A percentile compares a stretch with the other conserved stretches of the same genome.
Evolutionary conservation across 2,888 invertebrate species (phyloP).

Genomic region (Campoplex nolae): DNA sequence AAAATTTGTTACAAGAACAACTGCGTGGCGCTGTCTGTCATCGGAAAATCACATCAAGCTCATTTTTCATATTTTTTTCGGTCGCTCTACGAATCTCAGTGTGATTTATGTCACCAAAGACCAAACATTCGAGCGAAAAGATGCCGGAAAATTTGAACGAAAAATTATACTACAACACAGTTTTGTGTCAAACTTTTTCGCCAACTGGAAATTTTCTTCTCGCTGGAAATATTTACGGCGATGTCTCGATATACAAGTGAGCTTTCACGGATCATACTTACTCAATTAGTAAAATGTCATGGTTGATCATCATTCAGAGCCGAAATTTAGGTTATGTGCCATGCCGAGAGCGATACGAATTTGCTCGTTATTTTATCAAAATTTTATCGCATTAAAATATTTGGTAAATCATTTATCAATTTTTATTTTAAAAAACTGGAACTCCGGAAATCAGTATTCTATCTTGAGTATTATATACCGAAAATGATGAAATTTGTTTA

Average conservation of each 20-base stretch:
- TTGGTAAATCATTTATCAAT: background rate
- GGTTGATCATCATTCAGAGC: background rate
- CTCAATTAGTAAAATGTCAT: background rate
- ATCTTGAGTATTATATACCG: no score
- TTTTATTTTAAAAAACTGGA: no score
- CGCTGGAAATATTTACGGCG: slow-evolving; percentile 94
- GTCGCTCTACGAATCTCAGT: slow-evolving; percentile 3
- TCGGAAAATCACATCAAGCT: background rate
- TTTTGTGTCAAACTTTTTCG: slow-evolving; percentile 93
- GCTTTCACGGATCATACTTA: slow-evolving; percentile 78
- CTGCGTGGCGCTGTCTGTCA: slow-evolving; percentile 3
- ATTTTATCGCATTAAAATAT: background rate
- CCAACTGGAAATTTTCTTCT: slow-evolving; percentile 93
- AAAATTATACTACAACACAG: slow-evolving; percentile 91
- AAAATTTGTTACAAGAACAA: background rate
- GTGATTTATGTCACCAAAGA: background rate
- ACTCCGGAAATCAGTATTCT: no score
- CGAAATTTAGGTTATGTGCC: slow-evolving; percentile 42
- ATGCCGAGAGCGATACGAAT: background rate
- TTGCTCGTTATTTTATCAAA: background rate
- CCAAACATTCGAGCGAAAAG: slow-evolving; percentile 44
- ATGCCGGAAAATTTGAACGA: slow-evolving; percentile 77
- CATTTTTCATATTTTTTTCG: background rate
- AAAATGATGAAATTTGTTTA: background rate
- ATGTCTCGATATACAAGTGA: slow-evolving; percentile 93